Evolutionary conservation across 2,113 vertebrate genomes (phyloP).

Genomic region (Gymnobelideus leadbeateri): DNA sequence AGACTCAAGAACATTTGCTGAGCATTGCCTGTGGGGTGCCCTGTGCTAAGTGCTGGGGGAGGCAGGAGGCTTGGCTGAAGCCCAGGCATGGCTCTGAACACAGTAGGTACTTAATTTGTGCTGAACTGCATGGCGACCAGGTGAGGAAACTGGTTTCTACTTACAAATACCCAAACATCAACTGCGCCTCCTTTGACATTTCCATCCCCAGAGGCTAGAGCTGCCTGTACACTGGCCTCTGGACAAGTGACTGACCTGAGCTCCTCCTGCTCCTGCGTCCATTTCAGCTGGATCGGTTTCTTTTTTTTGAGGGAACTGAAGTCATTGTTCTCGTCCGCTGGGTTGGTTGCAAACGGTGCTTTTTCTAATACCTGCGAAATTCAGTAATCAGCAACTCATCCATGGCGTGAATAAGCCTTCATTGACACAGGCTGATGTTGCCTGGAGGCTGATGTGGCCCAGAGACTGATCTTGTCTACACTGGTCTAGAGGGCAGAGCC

Average conservation of each 20-base stretch:
- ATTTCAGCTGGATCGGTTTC: not conserved
- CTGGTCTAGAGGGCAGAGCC: no score
- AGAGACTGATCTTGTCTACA: no score
- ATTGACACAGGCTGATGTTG: no score
- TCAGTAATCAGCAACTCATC: not conserved
- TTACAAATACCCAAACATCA: not conserved
- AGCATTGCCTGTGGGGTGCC: no score
- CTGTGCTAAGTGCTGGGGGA: no score
- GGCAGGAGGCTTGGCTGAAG: not conserved
- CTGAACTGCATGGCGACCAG: not conserved
- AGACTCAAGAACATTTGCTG: no score
- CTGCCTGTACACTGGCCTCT: no score
- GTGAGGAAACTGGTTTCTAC: no score
- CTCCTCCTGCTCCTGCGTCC: not conserved
- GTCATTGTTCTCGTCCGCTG: not conserved
- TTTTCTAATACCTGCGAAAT: conserved; percentile 69
- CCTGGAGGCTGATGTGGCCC: no score
- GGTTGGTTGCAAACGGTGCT: conserved; percentile 51
- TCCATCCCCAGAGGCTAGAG: not conserved
- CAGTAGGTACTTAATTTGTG: not conserved
- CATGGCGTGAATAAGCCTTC: no score
- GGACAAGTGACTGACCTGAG: not conserved
- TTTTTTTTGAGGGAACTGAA: not conserved
- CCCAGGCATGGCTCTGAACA: not conserved
- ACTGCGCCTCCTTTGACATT: not conserved